Base-by-base conservation (phyloP, 2,888 invertebrate genomes). In the Autographa pulchrina region DNA sequence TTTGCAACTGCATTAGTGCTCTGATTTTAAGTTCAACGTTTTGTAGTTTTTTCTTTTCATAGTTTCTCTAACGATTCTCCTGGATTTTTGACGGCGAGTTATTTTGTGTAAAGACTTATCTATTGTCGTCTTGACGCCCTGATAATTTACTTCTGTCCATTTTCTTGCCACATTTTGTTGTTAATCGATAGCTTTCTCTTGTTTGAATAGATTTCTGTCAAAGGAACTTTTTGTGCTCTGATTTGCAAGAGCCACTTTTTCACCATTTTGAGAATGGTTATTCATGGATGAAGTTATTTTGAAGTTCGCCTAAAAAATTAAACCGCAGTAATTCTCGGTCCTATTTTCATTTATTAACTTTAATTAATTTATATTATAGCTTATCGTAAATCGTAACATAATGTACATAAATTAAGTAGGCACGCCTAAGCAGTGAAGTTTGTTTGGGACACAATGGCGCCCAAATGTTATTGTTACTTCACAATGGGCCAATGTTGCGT, bases 381-480 rank as follows among this genome's bases (percentile, higher is more conserved):
- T 72, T 68, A 72, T 82, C 68, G 56, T 61, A 35, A 64, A 63
- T 43, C n/a, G 48, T n/a, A 48, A 48, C 48, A 71, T 74, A 70
- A 74, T 65, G 48, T 59, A 68, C 35, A 66, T 74, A 54, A 48
- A 66, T 62, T 32, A 62, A 48, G 35, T 67, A 67, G 54, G 54
- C 43, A 59, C 35, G 63, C 54, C 20, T 65, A 69, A 58, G 31
- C 64, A 62, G 52, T 61, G 52, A 76, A 70, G 68, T 81, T 78
- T 76, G 71, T 78, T 68, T 74, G 65, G 69, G 77, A 71, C 78
- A 89, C 87, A 91, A 90, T 88, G 78, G 85, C 74, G 70, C 82
- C 87, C 84, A 85, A 87, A 89, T 88, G 88, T 89, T 88, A 90
- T 90, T 90, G 86, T 88, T 85, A 74, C 68, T 68, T 71, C 72